phyloP scores from a whole-genome alignment of 2,113 vertebrate genomes.

The Elachura formosa region DNA sequence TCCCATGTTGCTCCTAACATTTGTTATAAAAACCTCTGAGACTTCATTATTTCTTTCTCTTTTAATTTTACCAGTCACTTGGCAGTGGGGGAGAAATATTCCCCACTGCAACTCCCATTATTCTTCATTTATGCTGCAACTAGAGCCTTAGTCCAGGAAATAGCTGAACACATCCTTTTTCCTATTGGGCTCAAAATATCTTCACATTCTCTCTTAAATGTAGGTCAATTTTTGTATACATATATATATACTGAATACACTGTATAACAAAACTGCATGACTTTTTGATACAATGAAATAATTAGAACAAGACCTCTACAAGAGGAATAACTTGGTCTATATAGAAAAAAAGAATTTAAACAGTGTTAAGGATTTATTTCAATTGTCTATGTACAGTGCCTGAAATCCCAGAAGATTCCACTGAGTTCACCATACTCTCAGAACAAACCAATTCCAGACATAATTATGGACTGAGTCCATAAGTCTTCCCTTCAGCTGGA shows the following conservation, averaged over 20 bases:
- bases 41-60: background rate
- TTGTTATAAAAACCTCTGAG: background rate
- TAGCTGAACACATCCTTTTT: background rate
- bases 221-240: background rate
- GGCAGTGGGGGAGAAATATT: background rate
- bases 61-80: background rate
- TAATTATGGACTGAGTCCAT: background rate
- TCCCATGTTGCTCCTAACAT: background rate
- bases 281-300: background rate
- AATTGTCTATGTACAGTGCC: background rate
- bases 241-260: background rate
- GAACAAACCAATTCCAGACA: background rate
- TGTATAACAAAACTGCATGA: background rate
- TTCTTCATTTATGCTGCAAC: background rate
- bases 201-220: background rate
- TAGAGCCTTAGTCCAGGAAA: background rate
- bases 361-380: background rate
- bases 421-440: background rate
- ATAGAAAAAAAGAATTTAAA: background rate
- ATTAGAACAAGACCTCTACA: background rate
- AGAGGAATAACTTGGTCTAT: background rate
- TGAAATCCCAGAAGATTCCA: background rate
- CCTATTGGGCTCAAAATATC: background rate
- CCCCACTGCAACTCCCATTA: background rate
- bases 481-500: slow-evolving; percentile 1